A percentile compares a stretch with the other conserved stretches of the same genome.
phyloP scores from a whole-genome alignment of 2,888 invertebrate species.

The Volucella bombylans region DNA sequence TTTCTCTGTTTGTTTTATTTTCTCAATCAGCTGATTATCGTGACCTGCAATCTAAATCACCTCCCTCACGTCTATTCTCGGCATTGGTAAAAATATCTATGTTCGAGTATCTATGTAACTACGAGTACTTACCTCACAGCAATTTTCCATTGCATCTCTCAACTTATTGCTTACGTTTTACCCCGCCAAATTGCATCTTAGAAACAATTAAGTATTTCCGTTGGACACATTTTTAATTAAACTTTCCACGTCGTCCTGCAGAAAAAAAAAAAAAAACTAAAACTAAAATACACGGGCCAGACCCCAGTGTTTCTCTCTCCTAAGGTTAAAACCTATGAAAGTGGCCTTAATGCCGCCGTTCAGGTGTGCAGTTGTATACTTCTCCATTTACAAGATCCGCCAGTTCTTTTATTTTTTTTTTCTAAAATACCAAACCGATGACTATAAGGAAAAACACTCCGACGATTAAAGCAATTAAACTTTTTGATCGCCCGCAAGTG shows the following conservation, averaged over 20 bases:
- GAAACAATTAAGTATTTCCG: conserved; percentile 65
- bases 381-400: not conserved
- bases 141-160: conserved; percentile 20
- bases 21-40: too few species aligned
- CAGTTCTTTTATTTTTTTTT: conserved; percentile 20
- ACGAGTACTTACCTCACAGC: not conserved
- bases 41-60: too few species aligned
- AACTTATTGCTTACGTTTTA: not conserved
- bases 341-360: conserved; percentile 18
- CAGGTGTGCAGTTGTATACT: conserved; percentile 25
- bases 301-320: conserved; percentile 19
- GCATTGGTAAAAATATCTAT: too few species aligned
- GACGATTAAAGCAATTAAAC: conserved; percentile 71
- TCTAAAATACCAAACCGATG: conserved; percentile 1
- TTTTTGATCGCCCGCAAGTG: conserved; percentile 70
- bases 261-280: not conserved
- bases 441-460: conserved; percentile 25
- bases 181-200: conserved; percentile 29
- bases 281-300: not conserved
- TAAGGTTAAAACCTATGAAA: conserved; percentile 5
- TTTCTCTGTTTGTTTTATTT: too few species aligned
- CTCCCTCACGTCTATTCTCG: too few species aligned
- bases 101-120: too few species aligned
- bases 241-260: conserved; percentile 42
- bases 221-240: conserved; percentile 71